Conservation (phyloP, 2,113 vertebrate genomes). For the Apodemus speciosus region DNA sequence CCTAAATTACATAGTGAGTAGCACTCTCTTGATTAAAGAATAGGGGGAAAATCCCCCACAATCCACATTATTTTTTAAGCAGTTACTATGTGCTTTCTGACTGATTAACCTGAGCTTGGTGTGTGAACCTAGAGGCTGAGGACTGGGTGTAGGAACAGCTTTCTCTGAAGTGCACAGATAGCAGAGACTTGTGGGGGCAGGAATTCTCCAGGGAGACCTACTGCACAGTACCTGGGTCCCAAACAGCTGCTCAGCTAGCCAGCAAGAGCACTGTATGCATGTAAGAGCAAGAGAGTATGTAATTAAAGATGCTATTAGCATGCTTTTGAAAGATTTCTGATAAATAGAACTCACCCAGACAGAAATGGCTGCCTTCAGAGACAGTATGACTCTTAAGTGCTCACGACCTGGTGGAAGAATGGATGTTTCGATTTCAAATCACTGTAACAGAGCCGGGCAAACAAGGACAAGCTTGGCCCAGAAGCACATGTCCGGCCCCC, state of each 20-base stretch:
- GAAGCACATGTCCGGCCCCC: no score
- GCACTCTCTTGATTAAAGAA: neutral
- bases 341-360: neutral
- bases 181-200: neutral
- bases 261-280: neutral
- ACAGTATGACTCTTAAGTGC: neutral
- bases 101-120: neutral
- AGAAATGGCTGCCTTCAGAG: neutral
- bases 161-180: neutral
- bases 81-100: neutral
- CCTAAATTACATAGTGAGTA: conserved; percentile 24
- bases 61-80: neutral
- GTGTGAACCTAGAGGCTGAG: neutral
- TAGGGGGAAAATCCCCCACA: neutral
- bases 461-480: neutral
- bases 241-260: neutral
- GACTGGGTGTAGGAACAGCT: neutral
- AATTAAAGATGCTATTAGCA: neutral
- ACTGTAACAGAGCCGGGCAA: neutral
- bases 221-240: neutral
- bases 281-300: neutral
- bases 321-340: neutral
- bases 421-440: neutral
- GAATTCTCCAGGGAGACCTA: neutral
- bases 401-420: neutral